Evolutionary conservation across 2,888 invertebrate genomes (phyloP), one percentile per base, ranked within the genome.

Genomic region (Scelioninae gen. 1): DNA sequence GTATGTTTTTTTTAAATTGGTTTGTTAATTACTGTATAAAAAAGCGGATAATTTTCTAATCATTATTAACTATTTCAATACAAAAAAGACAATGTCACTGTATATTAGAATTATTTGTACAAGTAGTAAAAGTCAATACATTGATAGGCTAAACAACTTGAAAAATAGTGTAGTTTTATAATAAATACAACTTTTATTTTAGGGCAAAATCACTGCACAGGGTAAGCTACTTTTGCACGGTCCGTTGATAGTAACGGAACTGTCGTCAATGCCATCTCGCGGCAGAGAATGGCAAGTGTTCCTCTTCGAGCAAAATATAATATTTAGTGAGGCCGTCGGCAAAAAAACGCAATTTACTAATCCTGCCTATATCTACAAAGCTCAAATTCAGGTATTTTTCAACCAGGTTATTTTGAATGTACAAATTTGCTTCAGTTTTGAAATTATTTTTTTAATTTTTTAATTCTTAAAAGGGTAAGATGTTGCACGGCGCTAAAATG

Each of bases 191-290:
- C 1, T 15, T 11, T 56, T 10, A 3, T 66, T 94, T 60, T 93
- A 97, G 96, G 98, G 99, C 68, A 99, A 98, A 93, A 97, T 99
- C 87, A 98, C 97, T 58, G 97, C 98, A 49, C 99, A 99, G 93
- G 99, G 99, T 78, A 98, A 98, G 93, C 94, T 99, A 82, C 93
- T 99, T 82, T 94, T 97, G 79, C 98, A 98, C 90, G 98, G 97
- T 66, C 94, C 95, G 29, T 93, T 98, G 85, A 92, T 94, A 63
- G 97, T 96, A 87, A 94, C 95, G 0, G 97, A 97, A 88, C 79
- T 92, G 9, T 87, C 90, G 32, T 90, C 88, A 66, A 93, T 94
- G 84, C 93, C 94, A 13, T 93, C 93, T 84, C 94, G 94, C 92
- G 95, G 95, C 87, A 96, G 97, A 89, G 99, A 99, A 88, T 94